These are phyloP conservation scores for Sebastolobus altivelis DNA, from an alignment of 2,797 vertebrate genomes.

Conservation along the genomic window DNA sequence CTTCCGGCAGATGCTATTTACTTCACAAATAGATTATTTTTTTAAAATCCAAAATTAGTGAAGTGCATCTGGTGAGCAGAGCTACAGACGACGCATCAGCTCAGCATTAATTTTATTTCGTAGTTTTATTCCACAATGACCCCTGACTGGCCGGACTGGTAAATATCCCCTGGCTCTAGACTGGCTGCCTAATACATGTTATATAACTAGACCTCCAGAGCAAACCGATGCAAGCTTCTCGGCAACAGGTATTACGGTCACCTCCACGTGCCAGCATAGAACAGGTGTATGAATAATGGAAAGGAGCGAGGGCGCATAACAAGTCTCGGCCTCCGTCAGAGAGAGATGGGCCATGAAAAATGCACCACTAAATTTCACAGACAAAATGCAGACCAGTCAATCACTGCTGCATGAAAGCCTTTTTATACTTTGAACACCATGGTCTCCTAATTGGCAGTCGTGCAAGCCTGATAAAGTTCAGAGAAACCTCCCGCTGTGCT, in stretches of 20 bases:
- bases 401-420: constrained; percentile 20
- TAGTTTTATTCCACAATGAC: constrained; percentile 36
- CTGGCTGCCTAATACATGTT: constrained; percentile 36
- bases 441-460: constrained; percentile 34
- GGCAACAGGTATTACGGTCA: constrained; percentile 54
- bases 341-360: constrained; percentile 11
- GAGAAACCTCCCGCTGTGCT: constrained; percentile 19
- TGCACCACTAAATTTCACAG: constrained; percentile 1
- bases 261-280: constrained; percentile 19
- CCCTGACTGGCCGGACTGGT: constrained; percentile 22
- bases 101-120: constrained; percentile 12
- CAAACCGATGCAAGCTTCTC: constrained; percentile 30
- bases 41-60: constrained; percentile 49
- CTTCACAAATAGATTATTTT: constrained; percentile 45
- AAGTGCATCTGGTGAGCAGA: constrained; percentile 34
- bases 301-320: constrained; percentile 2
- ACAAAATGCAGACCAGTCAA: constrained; percentile 19
- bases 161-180: constrained; percentile 56
- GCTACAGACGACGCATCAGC: constrained; percentile 17
- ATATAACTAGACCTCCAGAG: constrained; percentile 53
- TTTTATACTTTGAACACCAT: constrained; percentile 24
- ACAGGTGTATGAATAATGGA: constrained; percentile 41
- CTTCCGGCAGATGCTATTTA: constrained; percentile 49
- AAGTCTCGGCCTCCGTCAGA: neutral
- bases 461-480: constrained; percentile 44